Conservation (phyloP, 2,797 vertebrate genomes). For the Tolypeutes matacus region DNA sequence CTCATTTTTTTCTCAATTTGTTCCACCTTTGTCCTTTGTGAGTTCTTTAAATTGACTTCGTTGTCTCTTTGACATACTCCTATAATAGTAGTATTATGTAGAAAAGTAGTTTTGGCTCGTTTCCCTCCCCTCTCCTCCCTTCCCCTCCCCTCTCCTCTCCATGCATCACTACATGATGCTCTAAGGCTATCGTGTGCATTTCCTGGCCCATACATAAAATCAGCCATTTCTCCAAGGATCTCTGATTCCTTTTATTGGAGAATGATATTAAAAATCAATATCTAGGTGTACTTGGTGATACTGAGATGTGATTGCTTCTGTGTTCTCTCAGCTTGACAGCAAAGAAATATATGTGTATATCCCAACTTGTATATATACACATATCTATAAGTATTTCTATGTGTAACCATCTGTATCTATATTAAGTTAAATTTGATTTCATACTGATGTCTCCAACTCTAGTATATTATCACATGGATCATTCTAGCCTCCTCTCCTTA, state of each 20-base stretch:
- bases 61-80: neutral
- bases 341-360: neutral
- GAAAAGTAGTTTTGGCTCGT: too few relatives aligned
- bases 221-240: neutral
- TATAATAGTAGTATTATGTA: neutral
- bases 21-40: neutral
- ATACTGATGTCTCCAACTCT: neutral
- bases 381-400: neutral
- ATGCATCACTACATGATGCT: neutral
- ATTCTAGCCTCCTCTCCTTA: neutral
- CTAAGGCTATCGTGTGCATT: neutral
- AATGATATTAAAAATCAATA: neutral
- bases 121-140: too few relatives aligned
- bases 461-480: neutral
- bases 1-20: neutral
- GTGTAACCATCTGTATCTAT: too few relatives aligned
- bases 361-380: neutral
- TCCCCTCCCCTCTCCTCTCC: too few relatives aligned
- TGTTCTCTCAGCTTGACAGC: neutral
- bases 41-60: neutral
- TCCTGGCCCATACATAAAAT: neutral
- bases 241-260: neutral
- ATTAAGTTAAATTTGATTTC: neutral
- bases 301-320: neutral
- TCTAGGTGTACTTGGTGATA: neutral